These are phyloP conservation scores for Eulemur macaco DNA, from an alignment of 2,113 vertebrate species.

Conservation along the genomic window DNA sequence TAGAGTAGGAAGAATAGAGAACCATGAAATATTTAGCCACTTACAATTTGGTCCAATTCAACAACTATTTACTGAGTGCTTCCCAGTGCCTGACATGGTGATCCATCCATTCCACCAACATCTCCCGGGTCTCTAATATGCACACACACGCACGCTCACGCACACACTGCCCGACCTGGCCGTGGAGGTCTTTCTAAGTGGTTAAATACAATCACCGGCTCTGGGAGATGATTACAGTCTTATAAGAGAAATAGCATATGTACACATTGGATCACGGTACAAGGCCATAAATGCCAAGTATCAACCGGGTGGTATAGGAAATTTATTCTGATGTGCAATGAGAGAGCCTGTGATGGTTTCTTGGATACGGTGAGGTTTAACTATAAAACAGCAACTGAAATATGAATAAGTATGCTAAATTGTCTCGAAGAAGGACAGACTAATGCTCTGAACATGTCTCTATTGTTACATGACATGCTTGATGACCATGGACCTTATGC, in stretches of 20 bases:
- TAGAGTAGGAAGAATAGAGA: neutral
- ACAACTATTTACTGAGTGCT: neutral
- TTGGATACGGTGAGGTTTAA: neutral
- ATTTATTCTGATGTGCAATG: neutral
- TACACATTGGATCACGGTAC: neutral
- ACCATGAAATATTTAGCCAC: constrained; percentile 31
- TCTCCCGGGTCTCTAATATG: neutral
- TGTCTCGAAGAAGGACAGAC: neutral
- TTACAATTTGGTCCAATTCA: constrained; percentile 9
- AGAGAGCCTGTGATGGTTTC: neutral
- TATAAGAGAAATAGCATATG: neutral
- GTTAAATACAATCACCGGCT: neutral
- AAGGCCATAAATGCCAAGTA: neutral
- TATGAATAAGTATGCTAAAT: neutral
- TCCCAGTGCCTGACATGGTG: neutral
- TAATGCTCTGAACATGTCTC: neutral
- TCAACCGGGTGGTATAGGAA: neutral
- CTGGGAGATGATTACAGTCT: neutral
- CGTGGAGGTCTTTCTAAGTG: neutral
- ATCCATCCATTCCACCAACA: neutral
- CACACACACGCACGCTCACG: fast-evolving
- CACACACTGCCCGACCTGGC: neutral
- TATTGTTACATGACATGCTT: fast-evolving
- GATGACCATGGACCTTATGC: neutral
- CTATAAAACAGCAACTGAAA: neutral